These are phyloP conservation scores for Sebastes schlegelii DNA, from an alignment of 2,113 vertebrate species.

Conservation along the genomic window DNA sequence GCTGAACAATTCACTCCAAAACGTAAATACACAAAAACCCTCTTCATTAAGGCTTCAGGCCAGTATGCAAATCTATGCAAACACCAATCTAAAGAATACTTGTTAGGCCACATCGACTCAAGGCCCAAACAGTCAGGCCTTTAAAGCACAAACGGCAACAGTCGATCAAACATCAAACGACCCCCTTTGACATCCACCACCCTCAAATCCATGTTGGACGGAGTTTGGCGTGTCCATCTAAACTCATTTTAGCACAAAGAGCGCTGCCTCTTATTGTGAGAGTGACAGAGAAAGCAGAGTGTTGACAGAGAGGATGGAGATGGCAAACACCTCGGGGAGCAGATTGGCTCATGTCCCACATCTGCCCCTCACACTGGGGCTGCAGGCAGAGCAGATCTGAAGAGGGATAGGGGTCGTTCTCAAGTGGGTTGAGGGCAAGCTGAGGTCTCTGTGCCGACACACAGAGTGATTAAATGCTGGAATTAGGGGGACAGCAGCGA, in stretches of 20 bases:
- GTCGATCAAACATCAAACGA: slow-evolving; percentile 72
- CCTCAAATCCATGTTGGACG: slow-evolving; percentile 55
- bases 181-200: slow-evolving; percentile 57
- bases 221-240: slow-evolving; percentile 66
- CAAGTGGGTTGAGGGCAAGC: slow-evolving; percentile 78
- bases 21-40: slow-evolving; percentile 41
- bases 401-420: slow-evolving; percentile 74
- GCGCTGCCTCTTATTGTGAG: slow-evolving; percentile 68
- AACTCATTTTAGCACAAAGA: slow-evolving; percentile 77
- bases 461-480: slow-evolving; percentile 78
- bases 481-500: slow-evolving; percentile 73
- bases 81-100: slow-evolving; percentile 54
- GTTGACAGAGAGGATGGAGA: slow-evolving; percentile 82
- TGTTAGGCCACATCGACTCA: slow-evolving; percentile 44
- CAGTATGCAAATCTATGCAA: slow-evolving; percentile 71
- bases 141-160: slow-evolving; percentile 67
- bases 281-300: slow-evolving; percentile 66
- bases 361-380: slow-evolving; percentile 75
- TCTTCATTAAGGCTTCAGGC: slow-evolving; percentile 59
- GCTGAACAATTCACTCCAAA: slow-evolving; percentile 47
- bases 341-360: slow-evolving; percentile 78
- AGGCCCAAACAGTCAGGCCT: slow-evolving; percentile 47
- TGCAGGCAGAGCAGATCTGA: slow-evolving; percentile 69
- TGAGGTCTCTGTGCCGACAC: slow-evolving; percentile 67
- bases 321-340: slow-evolving; percentile 73